Percentiles rank a stretch among this genome's conserved stretches.
Conservation (phyloP, 2,888 invertebrate genomes). For the Meliscaeva auricollis region DNA sequence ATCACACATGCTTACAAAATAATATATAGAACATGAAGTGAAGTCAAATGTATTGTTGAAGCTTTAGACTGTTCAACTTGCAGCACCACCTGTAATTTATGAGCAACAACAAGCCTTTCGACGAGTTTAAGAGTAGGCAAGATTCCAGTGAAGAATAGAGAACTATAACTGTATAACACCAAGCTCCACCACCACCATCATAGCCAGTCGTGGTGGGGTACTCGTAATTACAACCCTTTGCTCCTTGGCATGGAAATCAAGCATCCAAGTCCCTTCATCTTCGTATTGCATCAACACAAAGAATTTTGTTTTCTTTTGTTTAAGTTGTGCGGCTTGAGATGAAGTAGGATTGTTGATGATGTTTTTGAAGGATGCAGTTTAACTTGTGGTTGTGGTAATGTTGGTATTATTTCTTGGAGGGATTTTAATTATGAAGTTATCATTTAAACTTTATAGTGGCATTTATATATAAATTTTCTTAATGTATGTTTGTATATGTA, state of each 20-base stretch:
- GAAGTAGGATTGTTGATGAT: conserved; percentile 7
- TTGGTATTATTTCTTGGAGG: conserved; percentile 43
- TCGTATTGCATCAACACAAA: conserved; percentile 20
- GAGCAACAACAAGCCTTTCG: conserved; percentile 43
- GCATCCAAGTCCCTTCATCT: not conserved
- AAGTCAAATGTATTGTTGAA: conserved; percentile 32
- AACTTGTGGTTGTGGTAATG: conserved; percentile 42
- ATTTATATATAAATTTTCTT: not conserved
- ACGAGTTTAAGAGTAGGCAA: conserved; percentile 38
- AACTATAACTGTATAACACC: conserved; percentile 4
- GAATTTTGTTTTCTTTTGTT: conserved; percentile 54
- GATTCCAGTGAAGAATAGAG: conserved; percentile 25
- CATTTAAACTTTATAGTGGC: conserved; percentile 17
- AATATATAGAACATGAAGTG: not conserved
- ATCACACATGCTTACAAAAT: no score
- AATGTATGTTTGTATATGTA: conserved; percentile 11
- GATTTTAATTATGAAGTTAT: conserved; percentile 69
- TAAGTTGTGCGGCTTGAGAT: conserved; percentile 16
- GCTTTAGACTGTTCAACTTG: conserved; percentile 38
- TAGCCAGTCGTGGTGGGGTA: not conserved
- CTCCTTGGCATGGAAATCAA: not conserved
- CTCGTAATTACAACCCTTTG: conserved; percentile 29
- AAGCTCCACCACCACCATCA: not conserved
- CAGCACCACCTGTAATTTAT: conserved; percentile 59
- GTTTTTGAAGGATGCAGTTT: conserved; percentile 16